A percentile compares a stretch with the other conserved stretches of the same genome.
phyloP scores from a whole-genome alignment of 2,888 invertebrate species.

The Spialia ferax region DNA sequence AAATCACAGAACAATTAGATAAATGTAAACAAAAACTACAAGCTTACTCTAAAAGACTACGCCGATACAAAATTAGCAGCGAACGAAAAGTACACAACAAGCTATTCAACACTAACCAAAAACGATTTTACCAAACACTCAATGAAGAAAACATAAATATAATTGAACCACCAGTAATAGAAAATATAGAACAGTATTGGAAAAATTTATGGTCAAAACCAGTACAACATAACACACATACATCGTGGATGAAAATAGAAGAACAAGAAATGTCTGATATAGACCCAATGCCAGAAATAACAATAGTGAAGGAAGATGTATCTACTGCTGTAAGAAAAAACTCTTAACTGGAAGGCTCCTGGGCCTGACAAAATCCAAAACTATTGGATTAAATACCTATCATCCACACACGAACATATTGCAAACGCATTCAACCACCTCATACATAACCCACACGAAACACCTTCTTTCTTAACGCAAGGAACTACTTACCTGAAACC shows the following conservation, averaged over 20 bases:
- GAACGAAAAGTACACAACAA: constrained; percentile 23
- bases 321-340: constrained; percentile 13
- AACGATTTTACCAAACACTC: constrained; percentile 8
- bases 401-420: constrained; percentile 21
- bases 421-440: constrained; percentile 20
- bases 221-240: constrained; percentile 14
- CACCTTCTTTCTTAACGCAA: constrained; percentile 33
- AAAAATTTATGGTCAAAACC: constrained; percentile 28
- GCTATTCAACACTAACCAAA: constrained; percentile 10
- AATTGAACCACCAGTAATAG: constrained; percentile 1
- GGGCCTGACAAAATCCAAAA: constrained; percentile 41
- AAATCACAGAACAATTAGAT: constrained; percentile 22
- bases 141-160: background rate
- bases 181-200: constrained; percentile 18
- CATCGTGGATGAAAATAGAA: constrained; percentile 22
- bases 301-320: constrained; percentile 27
- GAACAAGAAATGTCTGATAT: constrained; percentile 1
- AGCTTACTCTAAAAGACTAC: constrained; percentile 23
- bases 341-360: constrained; percentile 39
- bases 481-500: constrained; percentile 34
- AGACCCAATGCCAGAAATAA: constrained; percentile 16
- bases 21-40: constrained; percentile 31
- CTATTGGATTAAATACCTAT: constrained; percentile 35
- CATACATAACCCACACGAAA: constrained; percentile 22
- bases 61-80: constrained; percentile 24